These are phyloP conservation scores for Dreissena rostriformis DNA, from an alignment of 1,140 invertebrate species.

Conservation along the genomic window DNA sequence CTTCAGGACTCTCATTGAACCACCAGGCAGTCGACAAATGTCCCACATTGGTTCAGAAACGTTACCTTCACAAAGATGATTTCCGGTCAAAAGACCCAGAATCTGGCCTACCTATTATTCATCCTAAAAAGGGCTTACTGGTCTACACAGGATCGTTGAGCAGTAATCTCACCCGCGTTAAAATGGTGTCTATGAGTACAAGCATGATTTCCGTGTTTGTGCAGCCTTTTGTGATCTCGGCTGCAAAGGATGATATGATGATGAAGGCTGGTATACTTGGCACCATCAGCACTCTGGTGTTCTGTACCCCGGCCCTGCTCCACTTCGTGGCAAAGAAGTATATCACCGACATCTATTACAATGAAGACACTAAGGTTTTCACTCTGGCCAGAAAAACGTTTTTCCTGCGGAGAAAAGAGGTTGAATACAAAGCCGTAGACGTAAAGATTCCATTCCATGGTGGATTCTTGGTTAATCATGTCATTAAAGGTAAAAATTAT, in stretches of 20 bases:
- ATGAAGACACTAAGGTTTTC: slow-evolving; percentile 79
- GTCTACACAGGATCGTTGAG: slow-evolving; percentile 87
- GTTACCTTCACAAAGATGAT: not conserved
- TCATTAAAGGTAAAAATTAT: slow-evolving; percentile 85
- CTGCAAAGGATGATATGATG: slow-evolving; percentile 71
- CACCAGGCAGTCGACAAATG: not conserved
- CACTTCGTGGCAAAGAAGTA: slow-evolving; percentile 93
- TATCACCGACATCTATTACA: slow-evolving; percentile 89
- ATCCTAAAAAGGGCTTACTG: slow-evolving; percentile 66
- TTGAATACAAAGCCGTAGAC: slow-evolving; percentile 83
- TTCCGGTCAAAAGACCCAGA: slow-evolving; percentile 7
- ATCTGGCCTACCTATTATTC: slow-evolving; percentile 44
- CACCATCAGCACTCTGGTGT: slow-evolving; percentile 89
- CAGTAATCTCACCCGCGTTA: slow-evolving; percentile 87
- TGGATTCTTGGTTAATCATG: slow-evolving; percentile 91
- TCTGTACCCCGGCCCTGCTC: slow-evolving; percentile 91
- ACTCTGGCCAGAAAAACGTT: slow-evolving; percentile 69
- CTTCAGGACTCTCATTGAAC: not conserved
- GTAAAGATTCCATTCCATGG: slow-evolving; percentile 89
- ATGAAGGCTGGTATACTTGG: slow-evolving; percentile 85
- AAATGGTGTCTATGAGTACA: slow-evolving; percentile 90
- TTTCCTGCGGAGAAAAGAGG: slow-evolving; percentile 61
- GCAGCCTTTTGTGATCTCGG: slow-evolving; percentile 88
- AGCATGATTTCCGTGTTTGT: slow-evolving; percentile 86
- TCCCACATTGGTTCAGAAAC: not conserved